Conservation (phyloP, 1,140 invertebrate genomes). For the Pararge aegeria region DNA sequence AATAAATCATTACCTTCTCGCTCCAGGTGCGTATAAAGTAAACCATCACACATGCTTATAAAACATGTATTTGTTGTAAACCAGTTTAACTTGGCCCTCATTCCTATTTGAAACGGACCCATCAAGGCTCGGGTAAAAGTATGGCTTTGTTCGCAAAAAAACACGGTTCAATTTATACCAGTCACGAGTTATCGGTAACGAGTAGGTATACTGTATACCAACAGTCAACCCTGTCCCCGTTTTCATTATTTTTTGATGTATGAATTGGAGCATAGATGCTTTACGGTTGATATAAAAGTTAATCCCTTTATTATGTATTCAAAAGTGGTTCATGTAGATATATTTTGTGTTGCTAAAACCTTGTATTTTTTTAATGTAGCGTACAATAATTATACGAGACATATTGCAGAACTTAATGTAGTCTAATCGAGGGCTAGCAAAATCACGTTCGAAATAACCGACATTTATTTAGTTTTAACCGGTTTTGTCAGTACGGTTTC, state of each 20-base stretch:
- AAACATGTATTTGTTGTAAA: constrained; percentile 18
- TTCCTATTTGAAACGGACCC: constrained; percentile 14
- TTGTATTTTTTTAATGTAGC: no score
- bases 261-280: constrained; percentile 29
- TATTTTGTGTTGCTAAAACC: neutral
- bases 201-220: constrained; percentile 18
- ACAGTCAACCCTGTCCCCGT: constrained; percentile 34
- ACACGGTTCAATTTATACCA: constrained; percentile 19
- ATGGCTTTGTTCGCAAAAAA: constrained; percentile 15
- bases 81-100: constrained; percentile 20
- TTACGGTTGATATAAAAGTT: constrained; percentile 31
- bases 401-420: no score
- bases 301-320: constrained; percentile 20
- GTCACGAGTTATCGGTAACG: constrained; percentile 29
- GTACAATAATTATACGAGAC: no score
- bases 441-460: no score
- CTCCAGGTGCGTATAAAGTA: constrained; percentile 37
- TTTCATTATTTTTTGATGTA: constrained; percentile 40
- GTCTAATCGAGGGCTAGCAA: no score
- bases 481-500: no score
- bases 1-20: constrained; percentile 27
- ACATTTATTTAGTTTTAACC: no score
- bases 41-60: constrained; percentile 26
- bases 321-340: constrained; percentile 13
- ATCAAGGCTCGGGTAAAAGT: neutral